phyloP scores from a whole-genome alignment of 2,888 invertebrate genomes.

The Brachypterus glaber region DNA sequence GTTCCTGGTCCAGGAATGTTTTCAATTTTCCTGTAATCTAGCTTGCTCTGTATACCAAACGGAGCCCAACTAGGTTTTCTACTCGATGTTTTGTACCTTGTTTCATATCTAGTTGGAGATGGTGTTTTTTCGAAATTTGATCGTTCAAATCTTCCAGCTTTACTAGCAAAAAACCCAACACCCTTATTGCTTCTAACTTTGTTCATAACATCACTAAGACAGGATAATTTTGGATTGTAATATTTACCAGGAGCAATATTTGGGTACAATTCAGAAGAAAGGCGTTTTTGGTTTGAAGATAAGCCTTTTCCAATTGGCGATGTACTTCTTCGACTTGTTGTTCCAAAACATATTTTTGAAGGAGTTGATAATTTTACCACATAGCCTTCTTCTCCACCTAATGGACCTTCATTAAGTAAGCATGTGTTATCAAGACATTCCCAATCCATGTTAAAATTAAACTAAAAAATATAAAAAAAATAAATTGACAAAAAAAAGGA shows the following conservation, averaged over 20 bases:
- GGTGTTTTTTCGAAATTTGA: constrained; percentile 27
- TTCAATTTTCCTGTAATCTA: constrained; percentile 11
- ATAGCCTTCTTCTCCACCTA: too few relatives aligned
- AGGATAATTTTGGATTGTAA: too few relatives aligned
- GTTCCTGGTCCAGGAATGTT: constrained; percentile 32
- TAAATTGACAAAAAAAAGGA: too few relatives aligned
- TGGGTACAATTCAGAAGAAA: constrained; percentile 21
- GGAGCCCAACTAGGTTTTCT: constrained; percentile 23
- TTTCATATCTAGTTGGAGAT: constrained; percentile 33
- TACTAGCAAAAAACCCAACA: constrained; percentile 29
- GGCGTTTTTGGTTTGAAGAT: constrained; percentile 28
- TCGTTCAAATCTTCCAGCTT: constrained; percentile 28
- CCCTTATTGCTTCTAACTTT: constrained; percentile 31
- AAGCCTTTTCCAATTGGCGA: constrained; percentile 29
- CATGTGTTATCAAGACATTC: too few relatives aligned
- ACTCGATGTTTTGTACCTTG: constrained; percentile 15
- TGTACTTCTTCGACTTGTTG: constrained; percentile 27
- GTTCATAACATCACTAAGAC: constrained; percentile 4
- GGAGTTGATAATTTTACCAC: too few relatives aligned
- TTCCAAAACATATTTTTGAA: constrained; percentile 36
- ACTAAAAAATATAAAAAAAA: too few relatives aligned
- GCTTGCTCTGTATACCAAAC: constrained; percentile 23
- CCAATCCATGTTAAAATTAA: too few relatives aligned
- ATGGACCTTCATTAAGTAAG: too few relatives aligned
- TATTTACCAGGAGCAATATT: constrained; percentile 28